Evolutionary conservation across 1,140 invertebrate genomes (phyloP).

Genomic region (Marisa cornuarietis): DNA sequence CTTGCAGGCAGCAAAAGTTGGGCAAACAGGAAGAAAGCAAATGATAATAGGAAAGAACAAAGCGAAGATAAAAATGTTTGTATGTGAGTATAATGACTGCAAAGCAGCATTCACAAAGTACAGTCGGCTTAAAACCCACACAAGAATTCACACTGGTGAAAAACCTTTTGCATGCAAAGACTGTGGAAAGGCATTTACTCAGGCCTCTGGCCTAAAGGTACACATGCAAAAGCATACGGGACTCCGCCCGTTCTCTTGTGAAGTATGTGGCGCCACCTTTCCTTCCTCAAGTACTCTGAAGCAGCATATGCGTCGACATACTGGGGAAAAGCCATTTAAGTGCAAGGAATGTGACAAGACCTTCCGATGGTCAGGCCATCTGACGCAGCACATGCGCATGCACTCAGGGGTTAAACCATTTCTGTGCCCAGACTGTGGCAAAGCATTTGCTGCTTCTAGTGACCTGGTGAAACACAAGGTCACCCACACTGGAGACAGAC

Average conservation of each 20-base stretch:
- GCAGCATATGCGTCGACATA: slow-evolving; percentile 36
- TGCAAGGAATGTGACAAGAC: slow-evolving; percentile 33
- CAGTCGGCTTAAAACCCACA: slow-evolving; percentile 14
- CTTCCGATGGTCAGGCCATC: slow-evolving; percentile 22
- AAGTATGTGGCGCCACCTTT: slow-evolving; percentile 38
- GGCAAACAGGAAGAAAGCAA: slow-evolving; percentile 4
- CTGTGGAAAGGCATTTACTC: slow-evolving; percentile 22
- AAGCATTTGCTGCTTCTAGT: slow-evolving; percentile 24
- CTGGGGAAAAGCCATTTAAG: slow-evolving; percentile 38
- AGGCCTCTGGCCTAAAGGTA: slow-evolving; percentile 20
- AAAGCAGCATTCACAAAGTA: slow-evolving; percentile 18
- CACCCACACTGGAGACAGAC: slow-evolving; percentile 25
- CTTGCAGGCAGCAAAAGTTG: neutral
- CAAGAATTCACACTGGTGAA: slow-evolving; percentile 18
- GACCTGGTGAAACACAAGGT: slow-evolving; percentile 27
- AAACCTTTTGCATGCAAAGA: slow-evolving; percentile 20
- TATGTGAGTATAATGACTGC: slow-evolving; percentile 9
- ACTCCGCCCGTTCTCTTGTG: slow-evolving; percentile 32
- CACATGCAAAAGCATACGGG: slow-evolving; percentile 34
- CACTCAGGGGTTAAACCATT: slow-evolving; percentile 29
- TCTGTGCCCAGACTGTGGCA: slow-evolving; percentile 25
- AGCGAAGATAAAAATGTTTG: neutral
- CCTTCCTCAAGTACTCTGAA: slow-evolving; percentile 23
- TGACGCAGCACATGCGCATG: slow-evolving; percentile 23
- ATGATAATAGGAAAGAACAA: neutral